Evolutionary conservation across 2,888 invertebrate species (phyloP).

Genomic region (Dryococelus australis): DNA sequence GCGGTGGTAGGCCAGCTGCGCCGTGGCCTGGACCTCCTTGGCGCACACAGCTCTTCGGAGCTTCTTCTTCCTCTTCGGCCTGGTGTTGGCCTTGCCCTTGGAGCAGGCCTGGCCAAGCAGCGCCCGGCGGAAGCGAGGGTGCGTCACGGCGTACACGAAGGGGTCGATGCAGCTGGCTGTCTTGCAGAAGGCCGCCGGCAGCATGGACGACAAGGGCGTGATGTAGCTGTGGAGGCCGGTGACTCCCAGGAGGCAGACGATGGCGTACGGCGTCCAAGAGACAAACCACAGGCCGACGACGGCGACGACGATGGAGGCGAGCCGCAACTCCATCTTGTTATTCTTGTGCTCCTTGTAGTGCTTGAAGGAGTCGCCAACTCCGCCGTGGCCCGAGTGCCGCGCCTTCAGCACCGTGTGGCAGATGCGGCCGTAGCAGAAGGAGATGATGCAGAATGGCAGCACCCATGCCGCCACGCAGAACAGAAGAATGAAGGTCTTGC

Average conservation of each 20-base stretch:
- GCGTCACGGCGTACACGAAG: conserved; percentile 79
- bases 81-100: conserved; percentile 49
- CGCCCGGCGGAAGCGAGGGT: conserved; percentile 77
- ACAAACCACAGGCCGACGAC: conserved; percentile 78
- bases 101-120: conserved; percentile 58
- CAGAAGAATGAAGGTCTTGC: conserved; percentile 73
- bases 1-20: conserved; percentile 50
- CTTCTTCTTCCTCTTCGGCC: conserved; percentile 53
- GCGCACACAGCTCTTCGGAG: conserved; percentile 46
- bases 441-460: conserved; percentile 73
- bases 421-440: conserved; percentile 77
- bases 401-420: conserved; percentile 68
- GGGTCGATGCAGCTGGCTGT: conserved; percentile 83
- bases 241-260: conserved; percentile 77
- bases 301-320: conserved; percentile 58
- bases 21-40: conserved; percentile 52
- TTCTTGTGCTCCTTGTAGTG: conserved; percentile 70
- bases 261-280: conserved; percentile 85
- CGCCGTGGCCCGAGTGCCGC: conserved; percentile 54
- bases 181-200: conserved; percentile 82
- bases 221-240: conserved; percentile 69
- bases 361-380: conserved; percentile 59
- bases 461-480: conserved; percentile 81
- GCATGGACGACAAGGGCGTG: conserved; percentile 75
- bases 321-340: conserved; percentile 70